Conservation (phyloP, 2,113 vertebrate species). For the Salvator merianae region DNA sequence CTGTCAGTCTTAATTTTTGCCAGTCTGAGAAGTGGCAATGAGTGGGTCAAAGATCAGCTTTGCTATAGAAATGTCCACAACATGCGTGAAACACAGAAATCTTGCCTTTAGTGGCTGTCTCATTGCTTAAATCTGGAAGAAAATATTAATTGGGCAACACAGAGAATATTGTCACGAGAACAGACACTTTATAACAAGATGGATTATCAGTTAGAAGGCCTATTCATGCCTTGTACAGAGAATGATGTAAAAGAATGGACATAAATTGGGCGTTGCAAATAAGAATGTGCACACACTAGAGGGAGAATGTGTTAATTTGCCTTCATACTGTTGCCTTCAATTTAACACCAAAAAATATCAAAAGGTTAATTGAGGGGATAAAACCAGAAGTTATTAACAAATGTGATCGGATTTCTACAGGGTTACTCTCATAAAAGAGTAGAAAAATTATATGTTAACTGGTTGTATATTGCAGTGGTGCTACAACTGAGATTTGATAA, state of each 20-base stretch:
- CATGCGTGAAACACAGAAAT: neutral
- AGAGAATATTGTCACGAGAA: neutral
- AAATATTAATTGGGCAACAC: neutral
- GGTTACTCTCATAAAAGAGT: neutral
- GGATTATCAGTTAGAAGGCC: conserved; percentile 4
- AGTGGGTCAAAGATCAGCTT: neutral
- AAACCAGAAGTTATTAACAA: conserved; percentile 17
- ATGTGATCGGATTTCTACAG: neutral
- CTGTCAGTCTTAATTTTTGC: neutral
- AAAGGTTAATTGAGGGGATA: neutral
- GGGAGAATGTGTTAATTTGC: conserved; percentile 7
- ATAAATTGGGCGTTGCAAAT: neutral
- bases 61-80: neutral
- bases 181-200: conserved; percentile 18
- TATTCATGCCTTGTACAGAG: neutral
- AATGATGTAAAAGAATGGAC: conserved; percentile 5
- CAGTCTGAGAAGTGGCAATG: neutral
- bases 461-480: neutral
- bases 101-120: neutral
- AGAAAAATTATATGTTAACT: neutral
- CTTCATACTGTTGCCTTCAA: neutral
- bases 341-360: conserved; percentile 7
- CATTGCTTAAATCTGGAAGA: neutral
- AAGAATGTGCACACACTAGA: neutral
- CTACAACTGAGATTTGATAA: neutral